Evolutionary conservation across 1,140 invertebrate species (phyloP).

Genomic region (Drosophila nebulosa): DNA sequence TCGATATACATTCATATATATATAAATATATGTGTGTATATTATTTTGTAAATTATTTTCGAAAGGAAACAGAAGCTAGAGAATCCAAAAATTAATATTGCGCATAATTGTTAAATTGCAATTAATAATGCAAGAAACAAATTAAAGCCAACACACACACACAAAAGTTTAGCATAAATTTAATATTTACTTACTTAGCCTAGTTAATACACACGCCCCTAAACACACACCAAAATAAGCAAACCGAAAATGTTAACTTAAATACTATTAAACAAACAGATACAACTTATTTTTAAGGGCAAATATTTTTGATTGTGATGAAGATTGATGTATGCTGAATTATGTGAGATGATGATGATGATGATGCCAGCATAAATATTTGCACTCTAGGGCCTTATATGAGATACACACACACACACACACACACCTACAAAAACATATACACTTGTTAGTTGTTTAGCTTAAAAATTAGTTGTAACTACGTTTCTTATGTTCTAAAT

Average conservation of each 20-base stretch:
- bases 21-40: conserved; percentile 44
- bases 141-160: conserved; percentile 45
- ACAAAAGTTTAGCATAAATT: conserved; percentile 71
- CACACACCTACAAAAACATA: conserved; percentile 25
- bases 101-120: conserved; percentile 53
- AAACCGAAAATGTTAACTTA: conserved; percentile 62
- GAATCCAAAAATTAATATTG: conserved; percentile 74
- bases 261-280: conserved; percentile 36
- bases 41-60: conserved; percentile 78
- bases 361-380: conserved; percentile 64
- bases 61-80: conserved; percentile 74
- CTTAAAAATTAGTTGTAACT: conserved; percentile 39
- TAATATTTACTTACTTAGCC: conserved; percentile 68
- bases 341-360: background rate
- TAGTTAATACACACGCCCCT: conserved; percentile 44
- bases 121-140: conserved; percentile 52
- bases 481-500: conserved; percentile 46
- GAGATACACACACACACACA: conserved; percentile 59
- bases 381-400: conserved; percentile 78
- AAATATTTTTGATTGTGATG: conserved; percentile 74
- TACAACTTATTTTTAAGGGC: conserved; percentile 64
- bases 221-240: conserved; percentile 31
- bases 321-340: background rate
- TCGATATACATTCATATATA: conserved; percentile 35
- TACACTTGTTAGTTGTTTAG: conserved; percentile 74